A percentile compares a stretch with the other conserved stretches of the same genome.
phyloP scores from a whole-genome alignment of 2,888 invertebrate species.

The Shargacucullia verbasci region DNA sequence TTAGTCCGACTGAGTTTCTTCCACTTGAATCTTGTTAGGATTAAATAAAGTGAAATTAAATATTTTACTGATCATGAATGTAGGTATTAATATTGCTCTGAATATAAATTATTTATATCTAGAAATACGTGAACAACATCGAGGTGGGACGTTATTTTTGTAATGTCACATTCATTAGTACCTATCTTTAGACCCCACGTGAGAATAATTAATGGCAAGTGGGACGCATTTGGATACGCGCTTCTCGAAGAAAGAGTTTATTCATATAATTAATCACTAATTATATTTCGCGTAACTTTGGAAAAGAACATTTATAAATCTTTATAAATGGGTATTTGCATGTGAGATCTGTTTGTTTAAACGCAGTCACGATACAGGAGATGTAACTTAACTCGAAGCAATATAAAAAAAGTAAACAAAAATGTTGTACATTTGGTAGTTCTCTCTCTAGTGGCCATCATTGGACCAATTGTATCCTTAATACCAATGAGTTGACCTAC shows the following conservation, averaged over 20 bases:
- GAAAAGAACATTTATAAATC: no score
- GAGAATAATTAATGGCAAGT: slow-evolving; percentile 32
- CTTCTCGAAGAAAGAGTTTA: slow-evolving; percentile 10
- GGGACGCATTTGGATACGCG: slow-evolving; percentile 28
- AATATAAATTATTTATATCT: no score
- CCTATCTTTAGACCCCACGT: slow-evolving; percentile 34
- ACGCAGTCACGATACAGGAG: no score
- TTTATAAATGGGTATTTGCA: no score
- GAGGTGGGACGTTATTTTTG: slow-evolving; percentile 18
- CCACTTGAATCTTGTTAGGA: no score
- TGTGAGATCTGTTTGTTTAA: no score
- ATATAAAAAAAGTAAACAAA: background rate
- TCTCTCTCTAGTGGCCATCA: slow-evolving; percentile 25
- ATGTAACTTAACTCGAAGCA: no score
- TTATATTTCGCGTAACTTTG: no score
- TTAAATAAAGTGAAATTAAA: no score
- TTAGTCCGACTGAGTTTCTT: background rate
- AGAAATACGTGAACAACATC: background rate
- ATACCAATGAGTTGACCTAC: slow-evolving; percentile 77
- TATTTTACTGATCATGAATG: no score
- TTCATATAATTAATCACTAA: slow-evolving; percentile 3
- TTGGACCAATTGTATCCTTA: slow-evolving; percentile 62
- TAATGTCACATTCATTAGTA: slow-evolving; percentile 10
- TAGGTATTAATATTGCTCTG: no score
- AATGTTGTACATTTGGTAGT: slow-evolving; percentile 1